Evolutionary conservation across 2,888 invertebrate genomes (phyloP), one percentile per base, ranked within the genome.

Genomic region (Acronicta leporina): DNA sequence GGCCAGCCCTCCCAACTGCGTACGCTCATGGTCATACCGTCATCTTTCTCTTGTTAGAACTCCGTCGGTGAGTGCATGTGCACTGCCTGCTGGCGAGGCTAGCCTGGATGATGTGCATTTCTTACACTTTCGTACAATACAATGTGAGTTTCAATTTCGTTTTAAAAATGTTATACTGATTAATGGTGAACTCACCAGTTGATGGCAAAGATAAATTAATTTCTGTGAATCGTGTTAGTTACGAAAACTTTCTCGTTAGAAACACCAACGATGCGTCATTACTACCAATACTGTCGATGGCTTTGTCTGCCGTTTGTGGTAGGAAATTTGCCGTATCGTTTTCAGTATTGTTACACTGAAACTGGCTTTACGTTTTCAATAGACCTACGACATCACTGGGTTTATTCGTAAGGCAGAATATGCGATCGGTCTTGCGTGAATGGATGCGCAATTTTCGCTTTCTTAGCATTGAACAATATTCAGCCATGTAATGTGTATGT

Each of bases 71-170:
- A 63, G 68, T 63, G 63, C 63, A 63, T 66, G 63, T 63, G 67
- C 63, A 64, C 69, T 46, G 69, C 68, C 46, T 68, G 64, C 69
- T 64, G 63, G 70, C 70, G 64, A 63, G 70, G 63, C 69, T 65
- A 45, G 38, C 64, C 64, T 48, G 64, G 63, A 65, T 69, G 48
- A 69, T 44, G 64, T 64, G 50, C 69, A 68, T 68, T 68, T 64
- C 69, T 68, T 68, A 51, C 46, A 68, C 52, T 42, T 65, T 65
- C 53, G 47, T 69, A 63, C 69, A 48, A 69, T 65, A 53, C 69
- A 48, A 69, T 65, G 65, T 65, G 65, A 65, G 64, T 65, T 51
- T 41, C 20, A 61, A 14, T 62, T 68, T 33, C 50, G 64, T 64
- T 50, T 62, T 62, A 30, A 43, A 20, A 6, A 35, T 35, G 35